Base-by-base conservation (phyloP, 2,797 vertebrate genomes). In the Sebastes nivosus region DNA sequence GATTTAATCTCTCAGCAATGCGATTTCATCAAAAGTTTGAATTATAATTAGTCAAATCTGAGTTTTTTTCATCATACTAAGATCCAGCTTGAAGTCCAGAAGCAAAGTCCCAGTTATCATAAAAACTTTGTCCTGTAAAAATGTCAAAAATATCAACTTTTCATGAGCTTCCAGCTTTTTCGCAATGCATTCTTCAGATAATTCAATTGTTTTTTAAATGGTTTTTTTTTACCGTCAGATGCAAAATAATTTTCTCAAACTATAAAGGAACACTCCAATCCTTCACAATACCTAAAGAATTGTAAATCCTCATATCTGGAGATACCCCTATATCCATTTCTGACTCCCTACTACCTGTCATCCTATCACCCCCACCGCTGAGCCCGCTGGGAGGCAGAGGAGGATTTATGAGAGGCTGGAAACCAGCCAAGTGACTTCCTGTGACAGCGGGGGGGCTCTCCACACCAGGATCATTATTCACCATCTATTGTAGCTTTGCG, bases 331-430 rank as follows among this genome's bases (percentile, higher is more conserved):
- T 50, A 50, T 50, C 46, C 18, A 50, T 50, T 50, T 50, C 46
- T 20, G 46, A 50, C 46, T 50, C 46, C 20, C 38, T 27, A 18
- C 55, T 70, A 79, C 81, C 87, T 83, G 74, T 84, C 75, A 27
- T 63, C 70, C 50, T 52, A n/a, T 64, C 82, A 7, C 67, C 61
- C 1, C 52, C 10, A 59, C 60, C 4, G n/a, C 34, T 18, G 36
- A 55, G 16, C 55, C 77, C 13, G 24, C 54, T 22, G 72, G 71
- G 83, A 72, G 63, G 69, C 54, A 60, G 7, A 42, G 59, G 27
- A 29, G 79, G 79, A 83, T 81, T 90, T 81, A 85, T 68, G 72
- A 87, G 74, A 75, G 16, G 64, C 79, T 88, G 87, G 83, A 85
- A 60, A 11, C 0, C 1, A 77, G 81, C 81, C 84, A 80, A 87